These are phyloP conservation scores for Colistium nudipinnis DNA, from an alignment of 2,113 vertebrate genomes.

Conservation along the genomic window DNA sequence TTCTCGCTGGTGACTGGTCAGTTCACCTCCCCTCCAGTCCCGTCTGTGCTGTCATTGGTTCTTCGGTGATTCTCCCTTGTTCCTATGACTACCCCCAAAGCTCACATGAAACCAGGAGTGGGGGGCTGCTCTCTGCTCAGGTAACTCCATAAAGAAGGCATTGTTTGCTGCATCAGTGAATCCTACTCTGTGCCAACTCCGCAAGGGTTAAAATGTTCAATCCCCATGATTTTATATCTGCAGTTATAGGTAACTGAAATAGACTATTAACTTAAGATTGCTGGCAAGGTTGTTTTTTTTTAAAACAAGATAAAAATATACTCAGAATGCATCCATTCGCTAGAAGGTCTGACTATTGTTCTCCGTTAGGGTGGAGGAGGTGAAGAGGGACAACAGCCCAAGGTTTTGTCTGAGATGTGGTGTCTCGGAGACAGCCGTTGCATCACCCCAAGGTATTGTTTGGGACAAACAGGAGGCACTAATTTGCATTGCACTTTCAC, in stretches of 20 bases:
- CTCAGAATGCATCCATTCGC: not conserved
- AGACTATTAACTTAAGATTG: not conserved
- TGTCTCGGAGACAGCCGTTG: constrained; percentile 73
- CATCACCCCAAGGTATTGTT: constrained; percentile 67
- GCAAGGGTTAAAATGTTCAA: not conserved
- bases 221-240: not conserved
- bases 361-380: constrained; percentile 23
- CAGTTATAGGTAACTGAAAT: not conserved
- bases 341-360: not conserved
- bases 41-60: constrained; percentile 65
- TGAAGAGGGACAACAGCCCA: constrained; percentile 23
- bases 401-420: constrained; percentile 78
- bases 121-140: constrained; percentile 33
- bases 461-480: not conserved
- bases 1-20: constrained; percentile 69
- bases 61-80: constrained; percentile 73
- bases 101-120: constrained; percentile 22
- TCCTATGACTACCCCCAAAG: constrained; percentile 76
- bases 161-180: constrained; percentile 21
- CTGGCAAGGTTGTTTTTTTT: not conserved
- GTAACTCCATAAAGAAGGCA: constrained; percentile 55
- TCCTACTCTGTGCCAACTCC: constrained; percentile 3
- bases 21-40: constrained; percentile 60
- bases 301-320: not conserved
- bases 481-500: not conserved